Evolutionary conservation across 2,797 vertebrate genomes (phyloP), one percentile per base, ranked within the genome.

Genomic region (Melanotaenia trifasciata): DNA sequence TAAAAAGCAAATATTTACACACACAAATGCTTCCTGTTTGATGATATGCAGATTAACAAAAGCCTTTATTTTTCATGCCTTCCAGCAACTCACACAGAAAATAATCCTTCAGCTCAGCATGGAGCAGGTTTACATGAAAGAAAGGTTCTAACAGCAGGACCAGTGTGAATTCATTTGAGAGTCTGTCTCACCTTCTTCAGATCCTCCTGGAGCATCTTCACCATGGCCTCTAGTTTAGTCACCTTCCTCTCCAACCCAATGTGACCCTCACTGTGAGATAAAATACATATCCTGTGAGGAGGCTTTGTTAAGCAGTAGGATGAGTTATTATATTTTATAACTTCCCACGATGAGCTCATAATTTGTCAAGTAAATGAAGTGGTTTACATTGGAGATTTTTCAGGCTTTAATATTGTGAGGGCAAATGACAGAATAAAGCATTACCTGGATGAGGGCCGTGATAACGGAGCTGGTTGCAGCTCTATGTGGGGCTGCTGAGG

Each of bases 141-240:
- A 38, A 26, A 22, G 30, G 9, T 33, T 54, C n/a, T 22, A 8
- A n/a, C 6, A 28, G 10, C 5, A 13, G 13, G 11, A 54, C 18
- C 16, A 26, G 9, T 32, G 22, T 22, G 0, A 4, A 18, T 10
- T 3, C 13, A 0, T 30, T 38, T 43, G 7, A 2, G 28, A 28
- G 28, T 26, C 35, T 2, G 33, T 71, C 78, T 68, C 64, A 99
- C 98, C 97, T 98, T 99, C 92, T 99, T 97, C 84, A 99, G 84
- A 78, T 98, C 97, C 30, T 99, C 98, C 78, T 98, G 98, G 64
- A 99, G 95, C 96, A 98, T 96, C 94, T 98, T 99, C 85, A 99
- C 95, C 95, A 99, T 96, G 57, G 96, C 94, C 90, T 99, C 98
- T 79, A 99, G 92, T 71, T 99, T 98, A 78, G 96, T 97, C 87